Evolutionary conservation across 1,140 invertebrate species (phyloP), one percentile per base, ranked within the genome.

Genomic region (Scylla paramamosain): DNA sequence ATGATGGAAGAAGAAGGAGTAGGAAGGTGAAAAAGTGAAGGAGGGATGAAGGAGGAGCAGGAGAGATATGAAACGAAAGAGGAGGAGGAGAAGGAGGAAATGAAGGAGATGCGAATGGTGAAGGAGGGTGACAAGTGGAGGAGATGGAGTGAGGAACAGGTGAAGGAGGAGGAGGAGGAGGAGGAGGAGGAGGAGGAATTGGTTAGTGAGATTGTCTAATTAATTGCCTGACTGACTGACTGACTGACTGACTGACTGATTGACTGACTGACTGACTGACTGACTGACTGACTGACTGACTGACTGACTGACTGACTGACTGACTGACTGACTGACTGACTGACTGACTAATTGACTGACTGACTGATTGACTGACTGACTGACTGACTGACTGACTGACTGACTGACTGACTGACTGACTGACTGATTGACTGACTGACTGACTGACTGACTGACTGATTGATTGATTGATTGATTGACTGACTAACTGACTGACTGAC

Each of bases 21-120:
- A 86, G 39, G 10, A 39, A 29, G 29, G 14, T 12, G 32, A 39
- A 32, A 14, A 39, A 92, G 84, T 4, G 90, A 94, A 45, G 25
- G 31, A 0, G 10, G 45, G 10, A 46, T 14, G 29, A 91, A n/a
- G 46, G 89, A 90, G 4, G 10, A 45, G 31, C 14, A 48, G 28
- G 93, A 93, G 59, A 91, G 82, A 91, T 20, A 93, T 20, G 48
- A 25, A 93, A 28, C 28, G 82, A 93, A n/a, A 93, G 28, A 93
- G 32, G 28, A 93, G 39, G 31, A 28, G 25, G n/a, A 94, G n/a
- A 1, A 86, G 39, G 10, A 39, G 10, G 29, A 39, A 92, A 83
- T 4, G 90, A 94, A 45, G 25, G 31, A 0, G 10, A 39, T 7
- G 12, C 14, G 10, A 46, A 32, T 12, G 10, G 32, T 14, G 29